Percentiles rank a stretch among this genome's conserved stretches.
Evolutionary conservation across 1,140 invertebrate species (phyloP).

Genomic region (Metaphire vulgaris): DNA sequence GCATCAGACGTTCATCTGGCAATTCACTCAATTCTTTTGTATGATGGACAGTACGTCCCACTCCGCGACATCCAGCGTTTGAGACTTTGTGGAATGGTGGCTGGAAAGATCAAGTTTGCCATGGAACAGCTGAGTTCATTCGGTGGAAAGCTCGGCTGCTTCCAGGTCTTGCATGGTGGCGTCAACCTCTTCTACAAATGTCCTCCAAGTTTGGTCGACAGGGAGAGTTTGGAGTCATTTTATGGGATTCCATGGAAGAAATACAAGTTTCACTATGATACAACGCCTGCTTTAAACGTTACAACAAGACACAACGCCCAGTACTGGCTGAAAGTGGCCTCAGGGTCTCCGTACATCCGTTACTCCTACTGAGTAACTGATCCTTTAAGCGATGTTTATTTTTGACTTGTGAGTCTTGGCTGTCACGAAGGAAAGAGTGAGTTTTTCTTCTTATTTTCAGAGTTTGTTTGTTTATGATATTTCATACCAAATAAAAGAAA

Average conservation of each 20-base stretch:
- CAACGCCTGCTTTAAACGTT: slow-evolving; percentile 1
- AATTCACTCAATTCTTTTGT: not conserved
- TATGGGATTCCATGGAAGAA: not conserved
- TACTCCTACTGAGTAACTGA: slow-evolving; percentile 6
- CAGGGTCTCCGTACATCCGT: slow-evolving; percentile 7
- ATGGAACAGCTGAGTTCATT: slow-evolving; percentile 15
- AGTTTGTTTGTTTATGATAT: too few species aligned
- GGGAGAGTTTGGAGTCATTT: not conserved
- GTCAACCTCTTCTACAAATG: slow-evolving; percentile 18
- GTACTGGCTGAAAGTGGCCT: slow-evolving; percentile 10
- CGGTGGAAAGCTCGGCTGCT: slow-evolving; percentile 10
- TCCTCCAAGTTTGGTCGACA: slow-evolving; percentile 13
- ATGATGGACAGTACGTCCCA: slow-evolving; percentile 12
- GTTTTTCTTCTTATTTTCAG: too few species aligned
- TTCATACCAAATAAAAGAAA: too few species aligned
- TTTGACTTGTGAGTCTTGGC: too few species aligned
- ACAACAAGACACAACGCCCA: slow-evolving; percentile 15
- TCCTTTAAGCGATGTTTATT: too few species aligned
- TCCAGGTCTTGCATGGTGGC: slow-evolving; percentile 12
- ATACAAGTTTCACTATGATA: slow-evolving; percentile 2
- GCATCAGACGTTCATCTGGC: too few species aligned
- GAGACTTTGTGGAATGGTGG: slow-evolving; percentile 11
- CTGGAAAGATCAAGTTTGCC: not conserved
- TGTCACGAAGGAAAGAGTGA: too few species aligned
- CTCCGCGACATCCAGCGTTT: slow-evolving; percentile 21